Base-by-base conservation (phyloP, 2,888 invertebrate species). In the Mayetiola destructor region DNA sequence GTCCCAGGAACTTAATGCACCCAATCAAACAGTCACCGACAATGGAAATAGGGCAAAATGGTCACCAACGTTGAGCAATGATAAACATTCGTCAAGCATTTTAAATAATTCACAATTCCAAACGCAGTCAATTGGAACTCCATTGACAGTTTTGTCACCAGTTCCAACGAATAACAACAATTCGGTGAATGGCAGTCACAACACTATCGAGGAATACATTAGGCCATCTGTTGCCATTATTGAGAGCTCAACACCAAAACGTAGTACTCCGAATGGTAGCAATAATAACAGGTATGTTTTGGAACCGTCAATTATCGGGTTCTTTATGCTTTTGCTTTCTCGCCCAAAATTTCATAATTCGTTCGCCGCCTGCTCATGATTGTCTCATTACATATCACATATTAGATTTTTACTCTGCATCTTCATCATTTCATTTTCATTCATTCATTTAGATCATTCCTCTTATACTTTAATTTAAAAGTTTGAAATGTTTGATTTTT, bases 1-100 rank as follows among this genome's bases (percentile, higher is more conserved):
- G 87, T 85, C 85, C n/a, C 85, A 86, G 71, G 87, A 88, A 76
- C 73, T 52, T 3, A 27, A 20, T 35, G 23, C 16, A 1, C 16
- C 37, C 52, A 52, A 37, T 29, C 58, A 35, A 57, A 59, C 20
- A 30, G 59, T 27, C 30, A 60, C 60, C 9, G 60, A 60, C n/a
- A 57, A 57, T 56, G 32, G 32, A 58, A 23, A 30, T 40, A 12
- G 21, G 42, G 55, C 59, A 59, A 57, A 58, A 56, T 56, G 58
- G 58, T 57, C 58, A 23, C 40, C 58, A 30, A 60, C 57, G 23
- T 55, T 9, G 14, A 55, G 12, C 16, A 36, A 14, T 35, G 36
- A 55, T n/a, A 55, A 55, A 14, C 20, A 23, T 35, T 18, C 53
- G 12, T 30, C 53, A 53, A 53, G 12, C 20, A 16, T 30, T 9